phyloP scores from a whole-genome alignment of 1,140 invertebrate species.

The Phortica variegata region DNA sequence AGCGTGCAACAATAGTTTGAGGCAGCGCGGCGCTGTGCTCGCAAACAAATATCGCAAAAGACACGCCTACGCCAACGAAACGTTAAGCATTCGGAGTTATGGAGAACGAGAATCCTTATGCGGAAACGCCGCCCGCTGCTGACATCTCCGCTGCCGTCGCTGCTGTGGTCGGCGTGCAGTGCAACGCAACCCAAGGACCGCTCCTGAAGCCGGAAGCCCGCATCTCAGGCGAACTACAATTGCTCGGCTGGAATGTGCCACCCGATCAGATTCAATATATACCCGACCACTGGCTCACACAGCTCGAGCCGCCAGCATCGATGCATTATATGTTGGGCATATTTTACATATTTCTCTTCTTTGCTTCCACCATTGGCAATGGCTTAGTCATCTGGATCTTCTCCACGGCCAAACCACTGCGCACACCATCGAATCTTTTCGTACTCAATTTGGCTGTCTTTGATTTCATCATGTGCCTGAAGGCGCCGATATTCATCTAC shows the following conservation, averaged over 20 bases:
- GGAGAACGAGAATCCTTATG: neutral
- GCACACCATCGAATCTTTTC: slow-evolving; percentile 88
- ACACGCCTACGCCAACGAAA: neutral
- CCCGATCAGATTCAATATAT: slow-evolving; percentile 74
- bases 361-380: slow-evolving; percentile 78
- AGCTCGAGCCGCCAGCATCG: slow-evolving; percentile 75
- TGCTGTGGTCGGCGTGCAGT: slow-evolving; percentile 27
- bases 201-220: slow-evolving; percentile 34
- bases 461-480: slow-evolving; percentile 86
- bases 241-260: slow-evolving; percentile 76
- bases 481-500: slow-evolving; percentile 84
- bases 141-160: neutral
- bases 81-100: too few species aligned
- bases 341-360: slow-evolving; percentile 77
- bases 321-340: slow-evolving; percentile 81
- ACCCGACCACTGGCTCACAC: slow-evolving; percentile 80
- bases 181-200: slow-evolving; percentile 39
- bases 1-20: too few species aligned
- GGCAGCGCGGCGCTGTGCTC: too few species aligned
- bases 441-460: slow-evolving; percentile 84
- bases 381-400: slow-evolving; percentile 89
- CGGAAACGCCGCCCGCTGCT: neutral
- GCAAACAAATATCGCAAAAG: neutral
- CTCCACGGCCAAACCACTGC: slow-evolving; percentile 70
- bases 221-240: slow-evolving; percentile 50